phyloP scores from a whole-genome alignment of 2,888 invertebrate species.

The Dolichomitus sp. region DNA sequence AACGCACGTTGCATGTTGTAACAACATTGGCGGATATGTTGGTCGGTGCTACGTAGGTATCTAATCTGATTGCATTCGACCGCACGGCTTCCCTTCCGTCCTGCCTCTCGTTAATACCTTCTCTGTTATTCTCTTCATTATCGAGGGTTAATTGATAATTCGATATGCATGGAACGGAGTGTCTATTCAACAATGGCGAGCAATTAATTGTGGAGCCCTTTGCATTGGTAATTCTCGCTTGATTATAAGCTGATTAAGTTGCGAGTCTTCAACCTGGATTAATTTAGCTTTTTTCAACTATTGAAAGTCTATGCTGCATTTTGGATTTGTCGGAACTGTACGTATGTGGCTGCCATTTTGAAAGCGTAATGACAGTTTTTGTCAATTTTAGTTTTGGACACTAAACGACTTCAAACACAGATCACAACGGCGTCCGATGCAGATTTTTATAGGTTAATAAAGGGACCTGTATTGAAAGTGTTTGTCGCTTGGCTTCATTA shows the following conservation, averaged over 20 bases:
- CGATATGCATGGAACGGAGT: conserved; percentile 55
- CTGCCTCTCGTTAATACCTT: conserved; percentile 24
- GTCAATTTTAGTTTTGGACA: too few relatives aligned
- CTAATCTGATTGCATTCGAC: conserved; percentile 71
- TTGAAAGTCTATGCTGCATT: neutral
- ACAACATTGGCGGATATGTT: conserved; percentile 65
- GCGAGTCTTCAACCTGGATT: neutral
- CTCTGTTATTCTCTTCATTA: conserved; percentile 74
- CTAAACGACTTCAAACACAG: too few relatives aligned
- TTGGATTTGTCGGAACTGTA: neutral
- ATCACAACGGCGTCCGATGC: too few relatives aligned
- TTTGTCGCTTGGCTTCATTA: too few relatives aligned
- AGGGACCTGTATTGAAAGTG: too few relatives aligned
- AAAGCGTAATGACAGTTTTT: neutral
- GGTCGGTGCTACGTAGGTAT: conserved; percentile 72
- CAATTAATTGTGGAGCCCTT: conserved; percentile 20
- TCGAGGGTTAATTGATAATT: conserved; percentile 75
- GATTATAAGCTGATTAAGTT: neutral
- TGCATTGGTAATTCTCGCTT: conserved; percentile 3
- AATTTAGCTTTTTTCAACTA: neutral
- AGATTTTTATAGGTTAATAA: too few relatives aligned
- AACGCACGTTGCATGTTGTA: conserved; percentile 8
- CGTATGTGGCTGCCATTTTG: neutral
- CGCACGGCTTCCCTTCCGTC: conserved; percentile 22
- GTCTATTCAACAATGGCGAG: neutral